A percentile compares a stretch with the other conserved stretches of the same genome.
Conservation (phyloP, 2,113 vertebrate species). For the Bubo blakistoni region DNA sequence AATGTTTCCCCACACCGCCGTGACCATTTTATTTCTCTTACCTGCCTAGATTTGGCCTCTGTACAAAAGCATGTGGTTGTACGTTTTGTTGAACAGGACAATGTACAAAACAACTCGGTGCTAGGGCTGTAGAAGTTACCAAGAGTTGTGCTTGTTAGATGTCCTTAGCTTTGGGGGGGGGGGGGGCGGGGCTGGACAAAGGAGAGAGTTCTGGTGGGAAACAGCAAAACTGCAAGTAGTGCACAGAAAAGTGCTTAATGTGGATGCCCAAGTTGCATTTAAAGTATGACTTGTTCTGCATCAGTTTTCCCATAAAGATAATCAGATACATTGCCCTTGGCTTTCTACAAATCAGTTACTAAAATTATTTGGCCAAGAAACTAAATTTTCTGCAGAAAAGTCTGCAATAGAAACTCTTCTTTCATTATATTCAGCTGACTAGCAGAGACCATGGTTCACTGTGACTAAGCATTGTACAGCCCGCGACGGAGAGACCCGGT, state of each 20-base stretch:
- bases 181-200: not conserved
- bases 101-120: conserved; percentile 61
- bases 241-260: conserved; percentile 1
- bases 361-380: conserved; percentile 8
- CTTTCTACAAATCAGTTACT: not conserved
- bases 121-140: conserved; percentile 62
- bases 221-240: not conserved
- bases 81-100: conserved; percentile 56
- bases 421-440: conserved; percentile 51
- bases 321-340: not conserved
- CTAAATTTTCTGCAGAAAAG: conserved; percentile 37
- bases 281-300: not conserved
- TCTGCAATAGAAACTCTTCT: conserved; percentile 35
- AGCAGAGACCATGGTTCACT: conserved; percentile 90
- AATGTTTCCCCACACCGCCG: not conserved
- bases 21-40: conserved; percentile 48
- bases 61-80: conserved; percentile 67
- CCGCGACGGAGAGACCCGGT: not conserved
- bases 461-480: conserved; percentile 76
- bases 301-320: not conserved
- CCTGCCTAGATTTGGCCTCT: conserved; percentile 64
- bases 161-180: not conserved
- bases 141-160: conserved; percentile 10
- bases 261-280: not conserved
- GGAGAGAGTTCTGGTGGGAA: conserved; percentile 34